Evolutionary conservation across 2,888 invertebrate genomes (phyloP).

Genomic region (Listrodromus nycthemerus): DNA sequence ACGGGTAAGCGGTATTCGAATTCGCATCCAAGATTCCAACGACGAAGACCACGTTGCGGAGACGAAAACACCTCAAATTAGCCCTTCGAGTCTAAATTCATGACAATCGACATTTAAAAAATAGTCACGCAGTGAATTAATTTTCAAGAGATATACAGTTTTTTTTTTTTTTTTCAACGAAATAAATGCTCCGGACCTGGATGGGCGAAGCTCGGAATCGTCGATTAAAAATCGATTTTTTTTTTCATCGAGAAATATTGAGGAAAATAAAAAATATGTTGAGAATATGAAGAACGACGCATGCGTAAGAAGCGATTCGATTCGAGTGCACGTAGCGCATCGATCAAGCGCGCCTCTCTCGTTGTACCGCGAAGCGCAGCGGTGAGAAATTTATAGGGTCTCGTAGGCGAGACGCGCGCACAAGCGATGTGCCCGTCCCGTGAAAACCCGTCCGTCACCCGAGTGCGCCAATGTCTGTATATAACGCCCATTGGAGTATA

Average conservation of each 20-base stretch:
- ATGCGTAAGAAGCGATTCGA: not conserved
- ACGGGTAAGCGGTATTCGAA: conserved; percentile 31
- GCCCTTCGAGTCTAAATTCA: no score
- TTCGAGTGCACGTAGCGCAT: conserved; percentile 44
- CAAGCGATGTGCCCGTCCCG: conserved; percentile 56
- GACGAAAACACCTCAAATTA: not conserved
- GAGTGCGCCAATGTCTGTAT: conserved; percentile 22
- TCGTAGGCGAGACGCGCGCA: conserved; percentile 49
- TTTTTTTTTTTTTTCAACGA: not conserved
- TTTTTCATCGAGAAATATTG: not conserved
- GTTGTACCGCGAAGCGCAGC: conserved; percentile 29
- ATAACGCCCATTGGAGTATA: not conserved
- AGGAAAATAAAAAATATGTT: no score
- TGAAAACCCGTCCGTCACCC: conserved; percentile 68
- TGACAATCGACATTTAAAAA: no score
- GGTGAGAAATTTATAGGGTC: conserved; percentile 60
- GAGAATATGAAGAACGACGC: not conserved
- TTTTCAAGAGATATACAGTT: no score
- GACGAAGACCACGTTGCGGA: not conserved
- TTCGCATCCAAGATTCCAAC: conserved; percentile 13
- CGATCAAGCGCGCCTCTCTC: conserved; percentile 50
- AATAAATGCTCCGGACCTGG: not conserved
- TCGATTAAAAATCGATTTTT: not conserved
- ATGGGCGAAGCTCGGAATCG: not conserved
- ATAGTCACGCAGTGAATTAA: no score